Evolutionary conservation across 2,797 vertebrate genomes (phyloP).

Genomic region (Enteromius argenteus): DNA sequence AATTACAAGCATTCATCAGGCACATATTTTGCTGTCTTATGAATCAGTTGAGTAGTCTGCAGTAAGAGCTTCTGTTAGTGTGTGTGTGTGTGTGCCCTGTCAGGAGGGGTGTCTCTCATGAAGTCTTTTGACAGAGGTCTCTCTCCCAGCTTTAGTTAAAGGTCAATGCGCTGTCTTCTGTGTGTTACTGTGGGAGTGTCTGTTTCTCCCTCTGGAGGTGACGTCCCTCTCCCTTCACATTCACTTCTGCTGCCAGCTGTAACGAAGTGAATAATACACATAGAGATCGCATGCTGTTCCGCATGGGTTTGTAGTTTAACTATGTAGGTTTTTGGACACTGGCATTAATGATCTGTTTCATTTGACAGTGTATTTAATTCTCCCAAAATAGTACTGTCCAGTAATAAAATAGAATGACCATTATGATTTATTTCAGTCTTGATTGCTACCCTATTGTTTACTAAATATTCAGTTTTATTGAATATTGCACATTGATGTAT

Average conservation of each 20-base stretch:
- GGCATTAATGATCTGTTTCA: neutral
- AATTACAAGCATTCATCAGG: constrained; percentile 4
- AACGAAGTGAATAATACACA: neutral
- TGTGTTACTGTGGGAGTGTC: constrained; percentile 40
- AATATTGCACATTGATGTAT: neutral
- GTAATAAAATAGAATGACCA: neutral
- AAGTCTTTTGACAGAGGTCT: constrained; percentile 82
- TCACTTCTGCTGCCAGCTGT: neutral
- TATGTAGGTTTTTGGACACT: neutral
- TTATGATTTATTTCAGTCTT: neutral
- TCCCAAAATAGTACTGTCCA: neutral
- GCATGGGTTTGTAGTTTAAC: neutral
- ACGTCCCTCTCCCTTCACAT: constrained; percentile 30
- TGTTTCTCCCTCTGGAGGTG: constrained; percentile 47
- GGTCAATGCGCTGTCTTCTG: constrained; percentile 57
- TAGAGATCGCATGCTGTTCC: neutral
- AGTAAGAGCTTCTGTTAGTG: constrained; percentile 51
- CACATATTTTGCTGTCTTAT: constrained; percentile 60
- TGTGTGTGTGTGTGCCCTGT: constrained; percentile 69
- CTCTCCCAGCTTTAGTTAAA: constrained; percentile 66
- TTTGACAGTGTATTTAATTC: neutral
- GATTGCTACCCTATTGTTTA: neutral
- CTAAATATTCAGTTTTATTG: neutral
- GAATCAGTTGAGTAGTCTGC: constrained; percentile 70
- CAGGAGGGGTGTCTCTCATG: constrained; percentile 83